Evolutionary conservation across 2,113 vertebrate genomes (phyloP).

Genomic region (Lepisosteus oculatus): DNA sequence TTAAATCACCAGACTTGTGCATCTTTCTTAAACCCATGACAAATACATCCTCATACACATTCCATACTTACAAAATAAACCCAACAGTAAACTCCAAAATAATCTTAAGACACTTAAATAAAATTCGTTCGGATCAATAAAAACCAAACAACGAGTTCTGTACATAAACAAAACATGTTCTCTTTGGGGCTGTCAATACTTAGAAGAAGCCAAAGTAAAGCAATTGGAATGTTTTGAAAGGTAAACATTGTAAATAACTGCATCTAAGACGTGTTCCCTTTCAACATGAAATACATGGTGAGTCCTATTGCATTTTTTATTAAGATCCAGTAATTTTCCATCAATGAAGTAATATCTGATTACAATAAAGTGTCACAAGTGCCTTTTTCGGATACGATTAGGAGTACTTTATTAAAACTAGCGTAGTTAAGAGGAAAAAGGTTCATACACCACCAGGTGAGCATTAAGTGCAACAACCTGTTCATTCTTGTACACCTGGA

Average conservation of each 20-base stretch:
- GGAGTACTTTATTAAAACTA: no score
- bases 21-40: constrained; percentile 23
- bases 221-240: constrained; percentile 43
- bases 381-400: no score
- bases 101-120: constrained; percentile 35
- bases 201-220: constrained; percentile 8
- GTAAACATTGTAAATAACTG: background rate
- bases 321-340: no score
- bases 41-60: constrained; percentile 26
- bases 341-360: no score
- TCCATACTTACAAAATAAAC: constrained; percentile 17
- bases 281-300: no score
- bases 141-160: constrained; percentile 24
- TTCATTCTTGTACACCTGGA: no score
- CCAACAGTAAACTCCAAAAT: constrained; percentile 30
- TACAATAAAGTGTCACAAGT: no score
- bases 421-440: no score
- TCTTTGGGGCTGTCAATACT: background rate
- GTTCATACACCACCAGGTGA: no score
- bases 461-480: no score
- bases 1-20: constrained; percentile 6
- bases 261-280: background rate
- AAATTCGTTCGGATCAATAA: constrained; percentile 20
- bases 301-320: no score
- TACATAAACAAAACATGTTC: constrained; percentile 16